These are phyloP conservation scores for Anoplopoma fimbria DNA, from an alignment of 2,113 vertebrate species.

Conservation along the genomic window DNA sequence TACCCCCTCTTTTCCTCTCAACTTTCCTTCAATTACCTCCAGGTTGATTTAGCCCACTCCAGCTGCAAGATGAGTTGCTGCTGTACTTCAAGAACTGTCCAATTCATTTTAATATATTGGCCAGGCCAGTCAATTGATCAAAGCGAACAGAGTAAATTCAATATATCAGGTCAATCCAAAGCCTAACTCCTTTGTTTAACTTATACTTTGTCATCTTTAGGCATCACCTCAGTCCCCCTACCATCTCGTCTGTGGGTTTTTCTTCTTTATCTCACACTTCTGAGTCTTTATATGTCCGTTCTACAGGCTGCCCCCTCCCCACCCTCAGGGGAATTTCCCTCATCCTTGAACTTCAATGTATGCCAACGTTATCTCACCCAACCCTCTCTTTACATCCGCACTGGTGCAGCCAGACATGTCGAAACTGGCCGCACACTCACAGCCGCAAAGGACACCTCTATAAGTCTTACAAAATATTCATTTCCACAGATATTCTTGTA, in stretches of 20 bases:
- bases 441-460: conserved; percentile 8
- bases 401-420: background rate
- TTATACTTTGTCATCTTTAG: conserved; percentile 7
- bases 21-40: conserved; percentile 42
- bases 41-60: conserved; percentile 25
- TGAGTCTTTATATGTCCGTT: conserved; percentile 21
- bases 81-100: conserved; percentile 49
- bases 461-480: conserved; percentile 12
- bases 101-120: conserved; percentile 61
- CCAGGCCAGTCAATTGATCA: conserved; percentile 26
- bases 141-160: conserved; percentile 24
- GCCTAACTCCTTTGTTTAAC: conserved; percentile 38
- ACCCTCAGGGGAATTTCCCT: background rate
- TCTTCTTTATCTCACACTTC: conserved; percentile 21
- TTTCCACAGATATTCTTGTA: background rate
- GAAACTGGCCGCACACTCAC: background rate
- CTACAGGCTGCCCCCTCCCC: background rate
- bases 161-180: conserved; percentile 43
- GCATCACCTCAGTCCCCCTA: background rate
- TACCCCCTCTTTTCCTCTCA: conserved; percentile 15
- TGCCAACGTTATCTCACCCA: background rate
- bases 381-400: background rate
- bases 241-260: background rate
- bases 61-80: conserved; percentile 27
- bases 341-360: conserved; percentile 3